Evolutionary conservation across 2,888 invertebrate species (phyloP).

Genomic region (Acrobasis repandana): DNA sequence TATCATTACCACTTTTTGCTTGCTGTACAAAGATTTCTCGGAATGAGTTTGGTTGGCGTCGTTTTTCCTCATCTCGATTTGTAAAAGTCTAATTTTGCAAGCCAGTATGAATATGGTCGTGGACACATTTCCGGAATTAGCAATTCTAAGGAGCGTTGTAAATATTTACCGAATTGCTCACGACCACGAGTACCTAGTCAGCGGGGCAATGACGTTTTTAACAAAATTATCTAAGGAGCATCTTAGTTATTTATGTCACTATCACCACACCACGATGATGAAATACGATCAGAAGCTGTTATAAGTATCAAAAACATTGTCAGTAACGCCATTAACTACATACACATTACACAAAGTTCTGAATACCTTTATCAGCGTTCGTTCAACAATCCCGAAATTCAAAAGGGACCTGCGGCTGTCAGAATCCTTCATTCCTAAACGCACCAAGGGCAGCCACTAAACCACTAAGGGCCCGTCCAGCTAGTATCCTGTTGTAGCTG

Average conservation of each 20-base stretch:
- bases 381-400: not conserved
- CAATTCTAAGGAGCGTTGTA: too few relatives aligned
- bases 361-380: too few relatives aligned
- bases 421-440: slow-evolving; percentile 38
- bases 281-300: too few relatives aligned
- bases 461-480: slow-evolving; percentile 58
- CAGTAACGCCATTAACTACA: too few relatives aligned
- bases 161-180: too few relatives aligned
- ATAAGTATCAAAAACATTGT: too few relatives aligned
- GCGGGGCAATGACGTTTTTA: too few relatives aligned
- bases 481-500: slow-evolving; percentile 72
- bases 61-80: not conserved
- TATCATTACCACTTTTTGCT: not conserved
- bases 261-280: too few relatives aligned
- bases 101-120: not conserved
- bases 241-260: too few relatives aligned
- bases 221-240: too few relatives aligned
- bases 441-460: slow-evolving; percentile 69
- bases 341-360: too few relatives aligned
- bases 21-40: not conserved
- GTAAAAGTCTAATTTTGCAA: not conserved
- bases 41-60: not conserved
- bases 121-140: not conserved
- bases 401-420: slow-evolving; percentile 10
- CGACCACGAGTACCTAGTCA: too few relatives aligned